Evolutionary conservation across 2,797 vertebrate species (phyloP).

Genomic region (Pelodytes ibericus): DNA sequence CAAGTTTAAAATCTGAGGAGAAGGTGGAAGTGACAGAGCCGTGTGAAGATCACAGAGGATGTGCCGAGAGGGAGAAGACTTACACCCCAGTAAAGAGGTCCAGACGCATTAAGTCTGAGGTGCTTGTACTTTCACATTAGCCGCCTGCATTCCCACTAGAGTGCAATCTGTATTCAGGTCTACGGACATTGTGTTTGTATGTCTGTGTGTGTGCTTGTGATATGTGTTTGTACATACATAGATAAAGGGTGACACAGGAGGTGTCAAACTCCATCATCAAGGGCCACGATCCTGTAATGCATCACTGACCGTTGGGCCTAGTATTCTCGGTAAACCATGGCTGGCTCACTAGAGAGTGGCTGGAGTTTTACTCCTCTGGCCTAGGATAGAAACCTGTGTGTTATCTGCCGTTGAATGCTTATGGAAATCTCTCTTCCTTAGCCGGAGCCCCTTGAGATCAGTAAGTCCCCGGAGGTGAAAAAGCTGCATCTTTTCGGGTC

Average conservation of each 20-base stretch:
- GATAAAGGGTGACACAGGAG: too few species aligned
- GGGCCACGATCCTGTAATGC: neutral
- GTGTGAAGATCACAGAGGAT: constrained; percentile 69
- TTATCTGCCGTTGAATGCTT: too few species aligned
- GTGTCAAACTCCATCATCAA: neutral
- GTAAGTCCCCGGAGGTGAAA: constrained; percentile 92
- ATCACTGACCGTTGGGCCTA: too few species aligned
- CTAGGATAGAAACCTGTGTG: neutral
- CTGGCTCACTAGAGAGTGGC: neutral
- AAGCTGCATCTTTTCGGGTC: constrained; percentile 88
- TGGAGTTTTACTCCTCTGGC: too few species aligned
- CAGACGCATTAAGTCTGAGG: constrained; percentile 78
- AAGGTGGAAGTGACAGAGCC: constrained; percentile 83
- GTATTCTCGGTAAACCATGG: too few species aligned
- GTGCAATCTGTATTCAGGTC: neutral
- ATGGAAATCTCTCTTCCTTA: constrained; percentile 55
- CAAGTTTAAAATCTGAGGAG: constrained; percentile 85
- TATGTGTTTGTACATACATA: neutral
- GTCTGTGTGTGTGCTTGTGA: neutral
- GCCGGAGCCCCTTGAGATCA: constrained; percentile 73
- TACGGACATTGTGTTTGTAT: neutral
- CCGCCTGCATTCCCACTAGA: neutral
- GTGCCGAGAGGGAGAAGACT: constrained; percentile 69
- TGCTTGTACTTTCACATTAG: constrained; percentile 53
- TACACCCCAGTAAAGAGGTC: constrained; percentile 75